Evolutionary conservation across 1,140 invertebrate genomes (phyloP), one percentile per base, ranked within the genome.

Genomic region (Armadillidium nasatum): DNA sequence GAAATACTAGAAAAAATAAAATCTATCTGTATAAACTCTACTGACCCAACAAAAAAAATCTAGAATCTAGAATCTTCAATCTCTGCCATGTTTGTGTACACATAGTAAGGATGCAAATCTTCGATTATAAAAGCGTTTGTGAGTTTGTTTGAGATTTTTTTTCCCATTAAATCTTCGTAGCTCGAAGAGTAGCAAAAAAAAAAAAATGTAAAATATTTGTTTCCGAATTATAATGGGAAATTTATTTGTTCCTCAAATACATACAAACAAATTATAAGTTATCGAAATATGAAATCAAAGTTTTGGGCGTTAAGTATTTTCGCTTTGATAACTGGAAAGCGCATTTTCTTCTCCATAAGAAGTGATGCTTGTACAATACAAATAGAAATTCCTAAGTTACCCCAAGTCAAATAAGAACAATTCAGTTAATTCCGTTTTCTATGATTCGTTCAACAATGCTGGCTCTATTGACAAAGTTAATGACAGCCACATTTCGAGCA

Each of bases 331-430:
- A 50, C 46, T 50, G 46, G 9, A 50, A 10, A 50, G n/a, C 11
- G 50, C 50, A 19, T 60, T 60, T 60, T 60, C 50, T 15, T 19
- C 11, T 15, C 50, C 19, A 19, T 60, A 60, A 19, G 50, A 60
- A 60, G 50, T 60, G 50, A 60, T 60, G 50, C 50, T 60, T 60
- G 50, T 3, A 60, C 50, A 60, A 60, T 15, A 60, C 19, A 60
- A 60, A 60, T 7, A 50, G 46, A 50, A 50, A 50, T 50, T 50
- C 46, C 46, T 50, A 50, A 50, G 46, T 50, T 50, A 50, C 46
- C 46, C 46, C 46, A 50, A 50, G 46, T 50, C 46, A 50, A 50
- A 50, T 50, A 50, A 50, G 46, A 50, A 50, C 46, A 50, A 50
- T 50, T 50, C 46, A 9, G 46, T 50, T 50, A 50, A 50, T 50